Percentiles rank a stretch among this genome's conserved stretches.
phyloP scores from a whole-genome alignment of 2,888 invertebrate species.

The Drosophila algonquin region DNA sequence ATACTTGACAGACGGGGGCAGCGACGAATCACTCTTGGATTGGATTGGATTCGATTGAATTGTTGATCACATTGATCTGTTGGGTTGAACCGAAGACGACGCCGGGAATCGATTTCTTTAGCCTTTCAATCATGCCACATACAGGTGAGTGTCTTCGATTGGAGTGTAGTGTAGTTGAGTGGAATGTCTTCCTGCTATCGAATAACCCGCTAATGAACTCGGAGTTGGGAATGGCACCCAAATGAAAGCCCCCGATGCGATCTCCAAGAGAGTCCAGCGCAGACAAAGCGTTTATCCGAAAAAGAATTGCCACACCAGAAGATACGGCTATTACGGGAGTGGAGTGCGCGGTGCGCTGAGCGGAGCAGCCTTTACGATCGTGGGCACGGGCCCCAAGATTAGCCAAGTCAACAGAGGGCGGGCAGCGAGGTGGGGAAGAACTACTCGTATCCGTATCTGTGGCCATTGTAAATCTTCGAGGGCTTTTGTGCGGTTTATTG shows the following conservation, averaged over 20 bases:
- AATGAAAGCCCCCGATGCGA: constrained; percentile 50
- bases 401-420: constrained; percentile 22
- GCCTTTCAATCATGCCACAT: constrained; percentile 64
- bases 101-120: constrained; percentile 34
- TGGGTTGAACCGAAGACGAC: constrained; percentile 1
- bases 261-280: constrained; percentile 13
- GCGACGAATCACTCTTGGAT: constrained; percentile 33
- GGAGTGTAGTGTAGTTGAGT: too few species aligned
- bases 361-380: constrained; percentile 16
- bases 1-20: constrained; percentile 46
- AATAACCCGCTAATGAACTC: constrained; percentile 59
- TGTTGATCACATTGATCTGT: constrained; percentile 44
- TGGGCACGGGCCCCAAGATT: constrained; percentile 20
- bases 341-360: background rate
- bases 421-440: background rate
- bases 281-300: constrained; percentile 10
- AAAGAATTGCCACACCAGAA: background rate
- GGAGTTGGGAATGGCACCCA: constrained; percentile 23
- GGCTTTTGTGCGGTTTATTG: constrained; percentile 12
- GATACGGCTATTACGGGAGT: constrained; percentile 37
- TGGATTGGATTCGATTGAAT: constrained; percentile 47
- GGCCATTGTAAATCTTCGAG: constrained; percentile 27
- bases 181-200: background rate
- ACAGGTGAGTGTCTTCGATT: constrained; percentile 62
- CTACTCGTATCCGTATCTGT: constrained; percentile 15